phyloP scores from a whole-genome alignment of 2,113 vertebrate genomes.

The Hystrix brachyura region DNA sequence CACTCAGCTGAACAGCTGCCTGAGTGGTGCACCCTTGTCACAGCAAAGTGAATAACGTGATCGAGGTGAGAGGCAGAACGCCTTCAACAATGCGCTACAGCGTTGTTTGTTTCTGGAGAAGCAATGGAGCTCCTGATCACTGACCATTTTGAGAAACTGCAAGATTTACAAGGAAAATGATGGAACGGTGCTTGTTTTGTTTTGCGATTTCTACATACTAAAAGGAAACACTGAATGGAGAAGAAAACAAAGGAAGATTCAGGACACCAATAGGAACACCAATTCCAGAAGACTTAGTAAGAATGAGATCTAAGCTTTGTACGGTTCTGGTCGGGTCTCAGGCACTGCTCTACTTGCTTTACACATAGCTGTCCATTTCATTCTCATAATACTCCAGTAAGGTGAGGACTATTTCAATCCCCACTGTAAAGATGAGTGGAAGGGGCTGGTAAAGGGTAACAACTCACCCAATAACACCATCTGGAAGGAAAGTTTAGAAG shows the following conservation, averaged over 20 bases:
- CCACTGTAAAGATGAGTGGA: background rate
- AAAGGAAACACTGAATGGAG: background rate
- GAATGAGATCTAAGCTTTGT: background rate
- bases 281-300: background rate
- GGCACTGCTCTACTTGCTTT: background rate
- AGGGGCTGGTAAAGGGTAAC: background rate
- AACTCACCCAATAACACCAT: background rate
- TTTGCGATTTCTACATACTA: background rate
- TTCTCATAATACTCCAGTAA: background rate
- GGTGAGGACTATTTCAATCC: background rate
- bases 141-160: conserved; percentile 20
- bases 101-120: background rate
- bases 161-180: background rate
- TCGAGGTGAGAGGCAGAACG: background rate
- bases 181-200: background rate
- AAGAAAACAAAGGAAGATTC: background rate
- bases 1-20: background rate
- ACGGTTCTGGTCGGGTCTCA: background rate
- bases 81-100: background rate
- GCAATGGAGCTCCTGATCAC: background rate
- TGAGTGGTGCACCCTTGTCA: background rate
- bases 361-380: background rate
- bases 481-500: background rate
- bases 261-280: background rate
- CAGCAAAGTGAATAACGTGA: background rate